Evolutionary conservation across 2,113 vertebrate species (phyloP), one percentile per base, ranked within the genome.

Genomic region (Myotis lucifugus): DNA sequence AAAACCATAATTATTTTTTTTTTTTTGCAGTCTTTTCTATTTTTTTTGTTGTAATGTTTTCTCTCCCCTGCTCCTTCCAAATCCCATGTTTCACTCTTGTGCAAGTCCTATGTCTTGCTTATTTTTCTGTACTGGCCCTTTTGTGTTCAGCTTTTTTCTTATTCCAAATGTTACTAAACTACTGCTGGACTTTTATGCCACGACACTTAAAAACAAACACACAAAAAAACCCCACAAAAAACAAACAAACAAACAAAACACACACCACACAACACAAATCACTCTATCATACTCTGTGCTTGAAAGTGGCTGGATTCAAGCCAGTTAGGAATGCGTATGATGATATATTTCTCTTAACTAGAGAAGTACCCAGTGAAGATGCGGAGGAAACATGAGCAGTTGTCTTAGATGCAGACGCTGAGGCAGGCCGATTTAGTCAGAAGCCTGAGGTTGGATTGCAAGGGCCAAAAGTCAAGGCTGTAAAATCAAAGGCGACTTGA

Each of bases 301-400:
- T 83, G 59, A 74, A 92, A 79, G 18, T 85, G 46, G 37, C 52
- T 96, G 79, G 84, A 91, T 76, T 76, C 59, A 93, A 96, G 93
- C 90, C 84, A 94, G 32, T 13, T 37, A 81, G 9, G 81, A 96
- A 89, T 78, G 25, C 32, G 17, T 96, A 74, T 87, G 50, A 89
- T 59, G 29, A 52, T 74, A 32, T 64, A 85, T 90, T 96, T 92
- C 59, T 50, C 42, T 86, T 89, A 89, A 86, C 6, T 40, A 94
- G 76, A 90, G 40, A 73, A 87, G 52, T 59, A 56, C 18, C 13
- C 40, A 93, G 88, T 70, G 59, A 95, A 83, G 21, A 72, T 81
- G 21, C 54, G 50, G 70, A 56, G 40, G 46, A 93, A 85, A 50
- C 27, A 42, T 52, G 13, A 56, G 27, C 13, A 40, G 50, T 81